A percentile compares a stretch with the other conserved stretches of the same genome.
Evolutionary conservation across 2,797 vertebrate species (phyloP).

Genomic region (Eidolon dupreanum): DNA sequence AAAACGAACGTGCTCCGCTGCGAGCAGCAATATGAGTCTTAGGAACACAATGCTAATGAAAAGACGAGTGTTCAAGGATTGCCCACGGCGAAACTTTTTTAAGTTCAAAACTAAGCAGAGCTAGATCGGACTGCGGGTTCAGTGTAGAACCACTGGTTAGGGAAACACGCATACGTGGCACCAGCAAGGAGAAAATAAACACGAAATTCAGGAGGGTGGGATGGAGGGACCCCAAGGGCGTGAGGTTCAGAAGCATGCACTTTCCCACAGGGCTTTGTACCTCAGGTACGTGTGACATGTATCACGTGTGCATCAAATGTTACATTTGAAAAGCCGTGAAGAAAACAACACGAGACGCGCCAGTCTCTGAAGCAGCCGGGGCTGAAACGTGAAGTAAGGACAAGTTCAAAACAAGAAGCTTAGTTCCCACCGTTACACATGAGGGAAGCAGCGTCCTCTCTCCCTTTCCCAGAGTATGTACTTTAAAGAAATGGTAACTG

Average conservation of each 20-base stretch:
- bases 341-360: not conserved
- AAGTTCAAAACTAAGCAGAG: not conserved
- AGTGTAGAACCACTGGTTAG: not conserved
- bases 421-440: no score
- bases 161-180: not conserved
- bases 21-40: not conserved
- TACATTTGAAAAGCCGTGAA: not conserved
- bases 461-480: no score
- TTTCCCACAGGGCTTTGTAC: not conserved
- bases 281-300: not conserved
- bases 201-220: not conserved
- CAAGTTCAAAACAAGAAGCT: no score
- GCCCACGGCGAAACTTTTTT: not conserved
- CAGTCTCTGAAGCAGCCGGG: not conserved
- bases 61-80: not conserved
- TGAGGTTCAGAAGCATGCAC: not conserved
- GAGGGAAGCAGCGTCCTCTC: no score
- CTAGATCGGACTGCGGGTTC: not conserved
- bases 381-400: no score
- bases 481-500: no score
- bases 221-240: rapidly evolving
- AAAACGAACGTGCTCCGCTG: not conserved
- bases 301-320: not conserved
- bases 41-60: not conserved
- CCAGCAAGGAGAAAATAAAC: not conserved